Evolutionary conservation across 1,140 invertebrate species (phyloP).

Genomic region (Melanaphis sacchari): DNA sequence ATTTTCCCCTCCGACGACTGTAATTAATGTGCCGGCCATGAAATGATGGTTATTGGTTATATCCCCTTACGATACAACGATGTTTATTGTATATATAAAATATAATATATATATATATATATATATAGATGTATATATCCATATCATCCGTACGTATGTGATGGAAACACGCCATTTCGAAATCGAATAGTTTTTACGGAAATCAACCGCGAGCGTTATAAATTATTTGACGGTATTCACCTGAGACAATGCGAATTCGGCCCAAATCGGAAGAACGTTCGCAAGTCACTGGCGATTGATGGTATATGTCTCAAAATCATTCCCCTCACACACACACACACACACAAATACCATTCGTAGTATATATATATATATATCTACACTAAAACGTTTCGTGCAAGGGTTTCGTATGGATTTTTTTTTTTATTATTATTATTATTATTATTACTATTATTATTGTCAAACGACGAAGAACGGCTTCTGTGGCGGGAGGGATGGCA

Average conservation of each 20-base stretch:
- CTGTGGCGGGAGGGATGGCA: neutral
- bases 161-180: neutral
- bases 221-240: neutral
- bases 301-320: neutral
- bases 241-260: neutral
- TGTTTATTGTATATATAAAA: neutral
- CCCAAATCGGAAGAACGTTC: neutral
- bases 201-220: neutral
- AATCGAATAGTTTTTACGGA: slow-evolving; percentile 2
- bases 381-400: too few relatives aligned
- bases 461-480: neutral
- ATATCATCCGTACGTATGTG: neutral
- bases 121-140: neutral
- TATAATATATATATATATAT: too few relatives aligned
- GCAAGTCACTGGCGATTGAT: neutral
- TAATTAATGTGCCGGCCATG: neutral
- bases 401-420: slow-evolving; percentile 41
- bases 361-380: neutral
- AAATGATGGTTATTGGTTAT: neutral
- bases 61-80: neutral
- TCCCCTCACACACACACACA: neutral
- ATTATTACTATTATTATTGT: slow-evolving; percentile 8
- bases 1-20: neutral
- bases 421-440: neutral
- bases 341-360: neutral